These are phyloP conservation scores for Linyphia triangularis DNA, from an alignment of 2,888 invertebrate species.

Conservation along the genomic window DNA sequence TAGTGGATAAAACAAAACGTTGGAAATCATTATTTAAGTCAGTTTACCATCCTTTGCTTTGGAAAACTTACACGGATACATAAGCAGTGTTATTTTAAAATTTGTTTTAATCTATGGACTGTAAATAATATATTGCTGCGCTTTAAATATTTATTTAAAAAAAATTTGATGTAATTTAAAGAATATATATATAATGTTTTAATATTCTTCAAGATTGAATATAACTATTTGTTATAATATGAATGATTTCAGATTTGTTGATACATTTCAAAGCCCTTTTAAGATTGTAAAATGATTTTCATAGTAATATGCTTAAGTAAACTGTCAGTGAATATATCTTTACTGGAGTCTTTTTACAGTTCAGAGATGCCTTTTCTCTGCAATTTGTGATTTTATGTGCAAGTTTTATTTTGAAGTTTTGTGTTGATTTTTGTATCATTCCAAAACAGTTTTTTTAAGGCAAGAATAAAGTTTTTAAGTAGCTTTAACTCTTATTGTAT, in stretches of 20 bases:
- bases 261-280: background rate
- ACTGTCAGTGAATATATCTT: too few species aligned
- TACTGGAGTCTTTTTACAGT: background rate
- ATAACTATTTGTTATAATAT: background rate
- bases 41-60: too few species aligned
- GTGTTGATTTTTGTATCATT: conserved; percentile 65
- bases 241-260: background rate
- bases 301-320: too few species aligned
- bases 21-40: too few species aligned
- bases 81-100: background rate
- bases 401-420: conserved; percentile 22
- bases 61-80: too few species aligned
- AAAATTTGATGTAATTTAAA: background rate
- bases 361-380: background rate
- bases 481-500: background rate
- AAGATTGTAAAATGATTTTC: background rate
- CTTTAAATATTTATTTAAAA: background rate
- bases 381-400: conserved; percentile 43
- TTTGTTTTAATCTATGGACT: background rate
- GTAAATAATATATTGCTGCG: background rate
- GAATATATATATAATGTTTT: background rate
- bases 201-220: background rate
- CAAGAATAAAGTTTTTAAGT: conserved; percentile 45
- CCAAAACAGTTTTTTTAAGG: conserved; percentile 56
- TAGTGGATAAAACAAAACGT: too few species aligned